Evolutionary conservation across 2,888 invertebrate species (phyloP).

Genomic region (Tanytarsus gracilentus): DNA sequence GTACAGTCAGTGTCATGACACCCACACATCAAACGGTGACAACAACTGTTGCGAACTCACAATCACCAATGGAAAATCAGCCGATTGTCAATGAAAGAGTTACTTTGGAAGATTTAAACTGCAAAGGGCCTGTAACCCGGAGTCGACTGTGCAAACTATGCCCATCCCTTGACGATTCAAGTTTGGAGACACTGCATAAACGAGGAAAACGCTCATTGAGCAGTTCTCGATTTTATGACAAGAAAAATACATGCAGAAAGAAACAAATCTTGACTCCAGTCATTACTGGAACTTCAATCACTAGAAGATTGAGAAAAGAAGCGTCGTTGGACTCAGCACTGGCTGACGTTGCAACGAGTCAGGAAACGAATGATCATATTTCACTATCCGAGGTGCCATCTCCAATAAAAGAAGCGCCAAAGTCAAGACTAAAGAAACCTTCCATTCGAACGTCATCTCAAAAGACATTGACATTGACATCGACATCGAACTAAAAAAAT

Average conservation of each 20-base stretch:
- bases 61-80: neutral
- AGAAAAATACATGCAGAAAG: constrained; percentile 9
- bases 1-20: constrained; percentile 6
- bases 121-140: constrained; percentile 13
- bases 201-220: constrained; percentile 44
- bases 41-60: constrained; percentile 19
- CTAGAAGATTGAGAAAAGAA: constrained; percentile 17
- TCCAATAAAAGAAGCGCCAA: neutral
- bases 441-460: constrained; percentile 5
- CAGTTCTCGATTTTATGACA: constrained; percentile 36
- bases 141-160: constrained; percentile 11
- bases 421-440: constrained; percentile 19
- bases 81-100: neutral
- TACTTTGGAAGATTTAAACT: neutral
- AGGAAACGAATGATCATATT: neutral
- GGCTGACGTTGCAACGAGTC: neutral
- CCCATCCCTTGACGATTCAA: neutral
- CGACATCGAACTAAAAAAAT: neutral
- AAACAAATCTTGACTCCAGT: constrained; percentile 5
- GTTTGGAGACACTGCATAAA: constrained; percentile 32
- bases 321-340: constrained; percentile 14
- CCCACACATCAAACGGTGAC: constrained; percentile 14
- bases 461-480: neutral
- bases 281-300: constrained; percentile 11
- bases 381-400: constrained; percentile 4